Conservation (phyloP, 2,888 invertebrate species). For the Meteorus colon region DNA sequence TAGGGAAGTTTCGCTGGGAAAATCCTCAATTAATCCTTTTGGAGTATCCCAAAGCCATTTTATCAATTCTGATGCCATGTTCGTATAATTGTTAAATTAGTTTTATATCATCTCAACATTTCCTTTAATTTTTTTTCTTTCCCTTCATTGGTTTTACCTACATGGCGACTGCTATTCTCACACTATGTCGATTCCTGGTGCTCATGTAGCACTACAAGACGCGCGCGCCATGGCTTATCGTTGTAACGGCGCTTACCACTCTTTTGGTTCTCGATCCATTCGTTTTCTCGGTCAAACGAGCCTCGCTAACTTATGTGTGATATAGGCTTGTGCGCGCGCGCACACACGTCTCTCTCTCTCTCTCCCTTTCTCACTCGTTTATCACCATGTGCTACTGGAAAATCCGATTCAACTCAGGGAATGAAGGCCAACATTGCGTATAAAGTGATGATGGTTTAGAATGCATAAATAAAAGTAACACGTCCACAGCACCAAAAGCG, state of each 20-base stretch:
- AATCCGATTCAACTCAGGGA: conserved; percentile 12
- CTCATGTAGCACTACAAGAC: conserved; percentile 67
- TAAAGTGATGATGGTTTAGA: conserved; percentile 4
- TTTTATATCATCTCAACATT: not conserved
- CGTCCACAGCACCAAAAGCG: conserved; percentile 7
- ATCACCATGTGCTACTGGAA: conserved; percentile 5
- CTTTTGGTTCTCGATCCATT: conserved; percentile 61
- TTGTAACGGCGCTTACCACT: conserved; percentile 67
- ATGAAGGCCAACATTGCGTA: conserved; percentile 33
- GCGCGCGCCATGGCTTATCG: conserved; percentile 66
- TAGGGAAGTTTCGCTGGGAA: not conserved
- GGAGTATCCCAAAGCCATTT: not conserved
- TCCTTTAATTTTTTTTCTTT: not conserved
- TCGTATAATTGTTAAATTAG: not conserved
- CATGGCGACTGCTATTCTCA: conserved; percentile 15
- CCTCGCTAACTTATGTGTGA: conserved; percentile 66
- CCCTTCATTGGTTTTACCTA: not conserved
- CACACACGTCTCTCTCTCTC: not conserved
- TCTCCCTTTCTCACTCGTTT: not conserved
- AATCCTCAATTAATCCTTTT: conserved; percentile 6
- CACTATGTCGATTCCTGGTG: conserved; percentile 12
- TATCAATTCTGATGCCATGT: not conserved
- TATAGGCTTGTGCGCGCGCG: conserved; percentile 33
- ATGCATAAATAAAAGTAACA: conserved; percentile 16
- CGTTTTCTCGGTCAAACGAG: conserved; percentile 71